These are phyloP conservation scores for Vicugna pacos DNA, from an alignment of 2,113 vertebrate species.

Conservation along the genomic window DNA sequence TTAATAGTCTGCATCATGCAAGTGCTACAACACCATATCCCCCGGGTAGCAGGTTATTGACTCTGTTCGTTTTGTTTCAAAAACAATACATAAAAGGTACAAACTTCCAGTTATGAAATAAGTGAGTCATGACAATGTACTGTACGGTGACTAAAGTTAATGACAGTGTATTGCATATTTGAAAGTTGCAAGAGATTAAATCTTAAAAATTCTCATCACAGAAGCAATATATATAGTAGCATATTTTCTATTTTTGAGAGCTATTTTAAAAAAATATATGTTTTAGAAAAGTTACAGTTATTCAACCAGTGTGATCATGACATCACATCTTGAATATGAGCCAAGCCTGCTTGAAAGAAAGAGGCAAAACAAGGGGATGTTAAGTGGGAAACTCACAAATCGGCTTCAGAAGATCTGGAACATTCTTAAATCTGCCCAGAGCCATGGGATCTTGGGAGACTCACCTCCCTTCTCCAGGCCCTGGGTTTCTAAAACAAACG, in stretches of 20 bases:
- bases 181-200: not conserved
- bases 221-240: not conserved
- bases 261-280: not conserved
- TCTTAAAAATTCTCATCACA: not conserved
- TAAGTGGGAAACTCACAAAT: not conserved
- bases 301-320: not conserved
- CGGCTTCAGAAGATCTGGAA: not conserved
- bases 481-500: not conserved
- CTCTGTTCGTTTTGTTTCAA: not conserved
- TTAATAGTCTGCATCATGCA: not conserved
- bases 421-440: not conserved
- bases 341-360: too few species aligned
- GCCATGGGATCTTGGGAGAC: not conserved
- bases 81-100: not conserved
- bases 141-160: not conserved
- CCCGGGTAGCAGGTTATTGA: not conserved
- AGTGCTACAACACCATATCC: not conserved
- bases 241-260: constrained; percentile 1
- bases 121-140: not conserved
- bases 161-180: not conserved
- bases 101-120: not conserved
- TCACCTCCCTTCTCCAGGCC: not conserved
- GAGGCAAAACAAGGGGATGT: not conserved
- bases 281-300: not conserved
- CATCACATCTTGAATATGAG: not conserved